Evolutionary conservation across 2,113 vertebrate genomes (phyloP).

Genomic region (Penelope pileata): DNA sequence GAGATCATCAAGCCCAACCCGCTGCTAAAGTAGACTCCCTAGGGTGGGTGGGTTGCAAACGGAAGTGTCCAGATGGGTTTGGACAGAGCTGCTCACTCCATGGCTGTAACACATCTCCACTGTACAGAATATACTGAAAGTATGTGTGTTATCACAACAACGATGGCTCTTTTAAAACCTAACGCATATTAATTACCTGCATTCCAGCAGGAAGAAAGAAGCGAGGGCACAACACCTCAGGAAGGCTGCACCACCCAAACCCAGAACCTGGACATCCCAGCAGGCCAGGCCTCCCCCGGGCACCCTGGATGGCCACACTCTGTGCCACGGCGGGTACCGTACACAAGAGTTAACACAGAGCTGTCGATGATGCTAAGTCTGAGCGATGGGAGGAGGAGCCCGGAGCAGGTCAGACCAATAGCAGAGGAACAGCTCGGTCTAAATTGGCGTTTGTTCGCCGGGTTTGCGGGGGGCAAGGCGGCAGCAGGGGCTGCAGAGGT

Average conservation of each 20-base stretch:
- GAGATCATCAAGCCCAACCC: background rate
- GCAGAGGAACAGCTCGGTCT: background rate
- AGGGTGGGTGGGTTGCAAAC: background rate
- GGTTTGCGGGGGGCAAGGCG: background rate
- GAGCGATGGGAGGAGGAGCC: background rate
- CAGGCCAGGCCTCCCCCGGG: background rate
- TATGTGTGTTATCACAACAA: rapidly evolving
- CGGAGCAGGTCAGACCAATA: background rate
- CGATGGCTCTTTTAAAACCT: background rate
- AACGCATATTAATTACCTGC: background rate
- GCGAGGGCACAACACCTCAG: rapidly evolving
- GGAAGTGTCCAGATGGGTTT: background rate
- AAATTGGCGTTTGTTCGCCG: background rate
- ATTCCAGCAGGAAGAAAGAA: background rate
- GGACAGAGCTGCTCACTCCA: background rate
- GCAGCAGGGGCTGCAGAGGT: background rate
- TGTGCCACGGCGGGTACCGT: background rate
- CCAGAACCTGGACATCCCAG: background rate
- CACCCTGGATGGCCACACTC: background rate
- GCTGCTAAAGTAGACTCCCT: background rate
- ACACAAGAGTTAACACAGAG: background rate
- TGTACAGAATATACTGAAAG: background rate
- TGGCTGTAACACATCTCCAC: background rate
- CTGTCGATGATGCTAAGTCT: background rate
- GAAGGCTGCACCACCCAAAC: background rate